phyloP scores from a whole-genome alignment of 2,113 vertebrate species.

The Pyrgilauda ruficollis region DNA sequence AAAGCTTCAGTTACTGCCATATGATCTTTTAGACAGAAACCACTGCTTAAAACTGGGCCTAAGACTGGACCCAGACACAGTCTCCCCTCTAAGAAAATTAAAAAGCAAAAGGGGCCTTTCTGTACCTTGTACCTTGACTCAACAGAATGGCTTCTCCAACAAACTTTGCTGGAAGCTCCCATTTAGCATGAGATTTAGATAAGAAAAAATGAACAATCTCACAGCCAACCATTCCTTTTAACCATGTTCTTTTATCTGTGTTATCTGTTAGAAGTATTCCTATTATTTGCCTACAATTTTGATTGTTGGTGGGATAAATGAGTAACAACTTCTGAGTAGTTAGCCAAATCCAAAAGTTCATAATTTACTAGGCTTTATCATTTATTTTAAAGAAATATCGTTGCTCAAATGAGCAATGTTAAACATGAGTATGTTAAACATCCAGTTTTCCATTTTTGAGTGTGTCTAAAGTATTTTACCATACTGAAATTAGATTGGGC shows the following conservation, averaged over 20 bases:
- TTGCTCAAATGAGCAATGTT: background rate
- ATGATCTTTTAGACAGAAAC: background rate
- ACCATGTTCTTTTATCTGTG: background rate
- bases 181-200: background rate
- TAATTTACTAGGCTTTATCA: background rate
- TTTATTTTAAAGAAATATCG: background rate
- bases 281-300: background rate
- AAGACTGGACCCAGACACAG: background rate
- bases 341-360: background rate
- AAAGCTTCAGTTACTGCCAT: background rate
- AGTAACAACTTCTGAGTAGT: background rate
- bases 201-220: background rate
- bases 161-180: background rate
- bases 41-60: background rate
- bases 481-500: background rate
- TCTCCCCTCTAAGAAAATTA: background rate
- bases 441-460: background rate
- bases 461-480: background rate
- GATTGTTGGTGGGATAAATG: background rate
- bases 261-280: background rate
- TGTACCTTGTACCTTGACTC: background rate
- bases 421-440: background rate
- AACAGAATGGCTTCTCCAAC: fast-evolving
- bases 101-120: background rate
- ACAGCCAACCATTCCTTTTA: background rate